A percentile compares a stretch with the other conserved stretches of the same genome.
phyloP scores from a whole-genome alignment of 2,888 invertebrate genomes.

The Lissonota sp. region DNA sequence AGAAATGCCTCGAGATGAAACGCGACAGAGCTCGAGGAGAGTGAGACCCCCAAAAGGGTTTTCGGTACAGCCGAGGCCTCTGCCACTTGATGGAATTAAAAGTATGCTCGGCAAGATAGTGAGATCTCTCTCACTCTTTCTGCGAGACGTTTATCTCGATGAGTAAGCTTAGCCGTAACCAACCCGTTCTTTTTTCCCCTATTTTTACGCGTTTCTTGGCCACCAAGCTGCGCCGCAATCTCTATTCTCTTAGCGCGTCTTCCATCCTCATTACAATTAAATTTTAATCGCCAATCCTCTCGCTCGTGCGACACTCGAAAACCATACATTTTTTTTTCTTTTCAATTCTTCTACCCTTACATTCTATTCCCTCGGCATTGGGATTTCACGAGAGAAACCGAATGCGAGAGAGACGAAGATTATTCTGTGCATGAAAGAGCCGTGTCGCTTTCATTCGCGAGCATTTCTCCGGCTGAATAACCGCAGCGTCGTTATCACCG shows the following conservation, averaged over 20 bases:
- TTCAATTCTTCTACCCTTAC: neutral
- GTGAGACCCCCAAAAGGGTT: conserved; percentile 52
- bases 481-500: conserved; percentile 65
- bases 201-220: conserved; percentile 41
- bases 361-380: conserved; percentile 25
- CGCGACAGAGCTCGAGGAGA: conserved; percentile 59
- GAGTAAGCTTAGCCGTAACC: conserved; percentile 74
- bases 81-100: conserved; percentile 79
- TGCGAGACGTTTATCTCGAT: conserved; percentile 76
- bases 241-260: conserved; percentile 21
- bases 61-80: conserved; percentile 67
- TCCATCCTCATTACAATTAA: conserved; percentile 52
- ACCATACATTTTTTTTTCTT: conserved; percentile 14
- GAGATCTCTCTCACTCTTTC: conserved; percentile 62
- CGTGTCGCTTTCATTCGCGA: conserved; percentile 37
- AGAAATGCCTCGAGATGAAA: conserved; percentile 35
- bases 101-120: conserved; percentile 78
- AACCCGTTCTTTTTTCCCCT: conserved; percentile 22
- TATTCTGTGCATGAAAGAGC: neutral
- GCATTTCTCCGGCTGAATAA: conserved; percentile 59
- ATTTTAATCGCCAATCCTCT: conserved; percentile 57
- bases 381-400: conserved; percentile 44
- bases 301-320: conserved; percentile 2
- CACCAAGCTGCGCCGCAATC: conserved; percentile 59
- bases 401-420: neutral